These are phyloP conservation scores for Labeo catla DNA, from an alignment of 2,113 vertebrate genomes.

Conservation along the genomic window DNA sequence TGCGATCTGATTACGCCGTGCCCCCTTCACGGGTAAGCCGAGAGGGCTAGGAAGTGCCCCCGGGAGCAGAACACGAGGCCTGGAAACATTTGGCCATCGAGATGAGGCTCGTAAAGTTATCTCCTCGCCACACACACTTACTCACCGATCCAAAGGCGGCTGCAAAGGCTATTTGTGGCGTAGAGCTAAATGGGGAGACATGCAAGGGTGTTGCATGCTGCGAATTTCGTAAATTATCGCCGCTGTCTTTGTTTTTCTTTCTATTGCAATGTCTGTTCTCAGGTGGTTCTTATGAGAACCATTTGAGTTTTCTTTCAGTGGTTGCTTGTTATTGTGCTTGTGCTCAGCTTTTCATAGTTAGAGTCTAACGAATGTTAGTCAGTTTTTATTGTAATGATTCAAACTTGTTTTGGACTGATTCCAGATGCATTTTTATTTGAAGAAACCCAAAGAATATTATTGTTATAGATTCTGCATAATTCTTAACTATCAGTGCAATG, in stretches of 20 bases:
- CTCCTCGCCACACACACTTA: constrained; percentile 53
- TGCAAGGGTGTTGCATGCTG: constrained; percentile 15
- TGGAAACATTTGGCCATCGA: constrained; percentile 59
- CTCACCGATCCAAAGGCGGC: constrained; percentile 21
- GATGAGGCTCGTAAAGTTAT: constrained; percentile 61
- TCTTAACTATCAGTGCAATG: not conserved
- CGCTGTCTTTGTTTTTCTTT: not conserved
- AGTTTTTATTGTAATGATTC: not conserved
- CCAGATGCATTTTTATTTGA: not conserved
- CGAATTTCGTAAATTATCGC: not conserved
- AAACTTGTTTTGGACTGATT: not conserved
- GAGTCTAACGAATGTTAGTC: not conserved
- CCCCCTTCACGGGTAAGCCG: constrained; percentile 61
- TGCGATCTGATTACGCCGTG: constrained; percentile 70
- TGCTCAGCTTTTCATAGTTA: not conserved
- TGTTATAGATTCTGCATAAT: not conserved
- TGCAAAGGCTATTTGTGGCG: constrained; percentile 13
- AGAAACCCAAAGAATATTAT: constrained; percentile 23
- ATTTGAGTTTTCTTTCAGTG: constrained; percentile 39
- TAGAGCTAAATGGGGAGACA: constrained; percentile 17
- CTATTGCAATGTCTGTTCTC: constrained; percentile 21
- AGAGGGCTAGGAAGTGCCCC: constrained; percentile 70
- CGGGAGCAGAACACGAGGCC: constrained; percentile 57
- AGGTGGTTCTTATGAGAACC: constrained; percentile 10
- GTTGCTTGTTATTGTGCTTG: constrained; percentile 48